Evolutionary conservation across 2,888 invertebrate genomes (phyloP).

Genomic region (Cephalotes varians): DNA sequence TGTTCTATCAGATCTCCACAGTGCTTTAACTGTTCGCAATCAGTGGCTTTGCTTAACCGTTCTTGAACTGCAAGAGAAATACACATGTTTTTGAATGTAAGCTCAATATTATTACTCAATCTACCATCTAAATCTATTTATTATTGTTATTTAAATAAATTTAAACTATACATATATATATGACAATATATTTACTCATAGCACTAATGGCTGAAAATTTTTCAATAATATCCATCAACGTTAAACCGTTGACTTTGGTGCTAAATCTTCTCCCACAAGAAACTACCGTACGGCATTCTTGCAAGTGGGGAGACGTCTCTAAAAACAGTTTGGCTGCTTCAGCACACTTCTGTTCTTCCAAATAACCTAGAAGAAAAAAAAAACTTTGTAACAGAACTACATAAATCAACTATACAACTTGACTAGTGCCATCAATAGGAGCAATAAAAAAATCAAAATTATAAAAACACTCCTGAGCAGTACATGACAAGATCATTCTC

Average conservation of each 20-base stretch:
- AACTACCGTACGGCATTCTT: constrained; percentile 77
- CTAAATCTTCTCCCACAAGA: constrained; percentile 78
- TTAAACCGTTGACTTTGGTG: constrained; percentile 80
- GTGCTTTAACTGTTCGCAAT: constrained; percentile 79
- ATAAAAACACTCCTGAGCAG: not conserved
- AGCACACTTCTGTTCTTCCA: constrained; percentile 76
- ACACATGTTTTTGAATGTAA: not conserved
- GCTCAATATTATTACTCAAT: not conserved
- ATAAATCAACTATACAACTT: constrained; percentile 8
- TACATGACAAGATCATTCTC: not conserved
- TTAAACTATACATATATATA: not conserved
- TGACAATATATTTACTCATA: constrained; percentile 74
- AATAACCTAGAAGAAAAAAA: constrained; percentile 79
- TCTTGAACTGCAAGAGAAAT: constrained; percentile 80
- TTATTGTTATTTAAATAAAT: not conserved
- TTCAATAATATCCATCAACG: constrained; percentile 81
- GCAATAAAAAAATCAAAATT: not conserved
- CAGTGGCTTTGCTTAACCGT: constrained; percentile 78
- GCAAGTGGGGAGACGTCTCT: constrained; percentile 77
- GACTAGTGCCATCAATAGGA: not conserved
- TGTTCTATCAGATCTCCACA: constrained; percentile 82
- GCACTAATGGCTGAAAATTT: constrained; percentile 80
- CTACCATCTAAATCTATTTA: not conserved
- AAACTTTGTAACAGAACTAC: not conserved
- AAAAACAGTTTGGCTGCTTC: constrained; percentile 78